These are phyloP conservation scores for Gulo gulo DNA, from an alignment of 2,113 vertebrate species.

Conservation along the genomic window DNA sequence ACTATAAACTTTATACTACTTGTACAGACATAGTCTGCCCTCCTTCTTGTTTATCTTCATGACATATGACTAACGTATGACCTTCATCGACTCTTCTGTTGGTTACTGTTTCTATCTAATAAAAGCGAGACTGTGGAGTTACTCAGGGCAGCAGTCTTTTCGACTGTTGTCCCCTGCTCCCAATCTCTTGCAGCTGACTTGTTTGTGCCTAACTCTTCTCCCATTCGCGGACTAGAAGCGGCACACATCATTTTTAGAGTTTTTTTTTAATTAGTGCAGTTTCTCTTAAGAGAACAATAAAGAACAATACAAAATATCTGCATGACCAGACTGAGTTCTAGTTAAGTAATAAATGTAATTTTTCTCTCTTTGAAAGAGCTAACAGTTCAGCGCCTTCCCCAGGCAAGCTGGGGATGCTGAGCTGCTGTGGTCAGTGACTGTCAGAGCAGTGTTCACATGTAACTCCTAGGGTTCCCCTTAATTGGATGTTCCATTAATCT, in stretches of 20 bases:
- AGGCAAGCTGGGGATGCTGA: not conserved
- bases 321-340: not conserved
- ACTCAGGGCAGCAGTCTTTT: no score
- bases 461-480: not conserved
- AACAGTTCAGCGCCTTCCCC: not conserved
- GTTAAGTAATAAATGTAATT: not conserved
- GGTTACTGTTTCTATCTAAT: no score
- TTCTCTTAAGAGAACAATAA: not conserved
- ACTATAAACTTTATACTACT: no score
- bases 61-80: no score
- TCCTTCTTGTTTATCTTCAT: no score
- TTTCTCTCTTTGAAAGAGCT: not conserved
- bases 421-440: not conserved
- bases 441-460: not conserved
- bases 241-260: not conserved
- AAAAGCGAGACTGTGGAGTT: no score
- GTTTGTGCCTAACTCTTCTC: no score
- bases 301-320: not conserved
- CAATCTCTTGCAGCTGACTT: no score
- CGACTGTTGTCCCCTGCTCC: no score
- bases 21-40: no score
- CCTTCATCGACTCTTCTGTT: no score
- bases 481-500: conserved; percentile 51
- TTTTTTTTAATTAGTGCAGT: not conserved
- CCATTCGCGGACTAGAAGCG: no score